phyloP scores from a whole-genome alignment of 2,888 invertebrate species.

The Pediacus dermestoides region DNA sequence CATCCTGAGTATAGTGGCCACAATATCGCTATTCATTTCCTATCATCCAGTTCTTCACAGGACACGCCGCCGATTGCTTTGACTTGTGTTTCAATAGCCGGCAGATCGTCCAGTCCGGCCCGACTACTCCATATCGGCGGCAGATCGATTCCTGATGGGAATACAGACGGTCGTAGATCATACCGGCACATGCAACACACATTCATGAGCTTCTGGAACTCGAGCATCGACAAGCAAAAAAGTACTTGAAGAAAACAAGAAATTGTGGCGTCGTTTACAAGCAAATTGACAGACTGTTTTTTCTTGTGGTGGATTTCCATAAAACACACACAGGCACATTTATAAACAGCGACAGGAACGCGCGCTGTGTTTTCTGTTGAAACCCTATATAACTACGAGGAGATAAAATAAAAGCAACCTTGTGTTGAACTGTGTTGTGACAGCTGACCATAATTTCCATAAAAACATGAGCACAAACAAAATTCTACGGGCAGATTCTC shows the following conservation, averaged over 20 bases:
- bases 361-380: no score
- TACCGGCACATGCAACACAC: slow-evolving; percentile 16
- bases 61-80: slow-evolving; percentile 28
- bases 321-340: not conserved
- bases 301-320: not conserved
- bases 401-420: no score
- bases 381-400: no score
- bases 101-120: slow-evolving; percentile 21
- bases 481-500: slow-evolving; percentile 4
- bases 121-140: slow-evolving; percentile 33
- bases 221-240: no score
- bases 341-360: no score
- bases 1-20: no score
- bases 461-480: slow-evolving; percentile 16
- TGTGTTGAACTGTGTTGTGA: slow-evolving; percentile 21
- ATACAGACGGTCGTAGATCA: slow-evolving; percentile 32
- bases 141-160: slow-evolving; percentile 34
- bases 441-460: slow-evolving; percentile 23
- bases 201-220: no score
- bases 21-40: slow-evolving; percentile 25
- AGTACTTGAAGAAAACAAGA: no score
- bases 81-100: slow-evolving; percentile 27
- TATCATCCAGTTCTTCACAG: slow-evolving; percentile 28
- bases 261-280: no score
- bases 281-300: no score